phyloP scores from a whole-genome alignment of 2,888 invertebrate species.

The Pammene aurita region DNA sequence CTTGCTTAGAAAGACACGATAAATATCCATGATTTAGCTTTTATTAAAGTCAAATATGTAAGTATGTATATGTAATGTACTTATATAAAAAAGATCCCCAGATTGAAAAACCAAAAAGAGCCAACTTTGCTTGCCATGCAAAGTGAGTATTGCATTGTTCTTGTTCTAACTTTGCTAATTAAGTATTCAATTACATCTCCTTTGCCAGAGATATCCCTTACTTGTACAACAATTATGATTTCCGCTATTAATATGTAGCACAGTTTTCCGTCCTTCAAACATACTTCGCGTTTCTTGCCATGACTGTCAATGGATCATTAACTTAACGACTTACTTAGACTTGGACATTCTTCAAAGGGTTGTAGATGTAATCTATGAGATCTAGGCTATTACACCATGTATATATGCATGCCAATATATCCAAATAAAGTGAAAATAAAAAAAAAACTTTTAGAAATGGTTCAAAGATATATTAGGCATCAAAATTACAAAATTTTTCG shows the following conservation, averaged over 20 bases:
- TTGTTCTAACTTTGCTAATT: background rate
- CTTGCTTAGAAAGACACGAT: background rate
- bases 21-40: too few species aligned
- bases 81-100: too few species aligned
- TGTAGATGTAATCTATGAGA: background rate
- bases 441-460: too few species aligned
- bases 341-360: slow-evolving; percentile 10
- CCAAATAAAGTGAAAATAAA: too few species aligned
- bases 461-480: too few species aligned
- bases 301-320: slow-evolving; percentile 16
- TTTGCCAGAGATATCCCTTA: slow-evolving; percentile 23
- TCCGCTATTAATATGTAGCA: slow-evolving; percentile 26
- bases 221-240: slow-evolving; percentile 20
- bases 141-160: background rate
- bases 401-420: background rate
- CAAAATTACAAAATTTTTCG: too few species aligned
- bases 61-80: too few species aligned
- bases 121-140: too few species aligned
- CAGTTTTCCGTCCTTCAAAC: slow-evolving; percentile 13
- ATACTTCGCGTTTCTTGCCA: slow-evolving; percentile 15
- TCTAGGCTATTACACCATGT: background rate
- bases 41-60: too few species aligned
- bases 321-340: slow-evolving; percentile 1
- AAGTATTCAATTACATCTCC: background rate
- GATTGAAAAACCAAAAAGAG: too few species aligned